Base-by-base conservation (phyloP, 2,113 vertebrate species). In the Lichenostomus cassidix region DNA sequence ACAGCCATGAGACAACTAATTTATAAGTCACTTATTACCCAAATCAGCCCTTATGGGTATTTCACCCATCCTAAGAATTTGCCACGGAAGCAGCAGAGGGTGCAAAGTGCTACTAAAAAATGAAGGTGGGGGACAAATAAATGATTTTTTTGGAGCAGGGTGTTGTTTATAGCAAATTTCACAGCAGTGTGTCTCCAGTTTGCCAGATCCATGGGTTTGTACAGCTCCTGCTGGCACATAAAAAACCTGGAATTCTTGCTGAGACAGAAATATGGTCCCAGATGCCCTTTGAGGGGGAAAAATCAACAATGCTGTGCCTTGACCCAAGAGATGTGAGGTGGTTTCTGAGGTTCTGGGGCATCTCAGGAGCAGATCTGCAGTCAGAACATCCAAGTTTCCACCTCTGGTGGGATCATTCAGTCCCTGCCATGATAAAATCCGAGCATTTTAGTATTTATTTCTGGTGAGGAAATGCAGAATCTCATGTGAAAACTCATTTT, bases 41-140 rank as follows among this genome's bases (percentile, higher is more conserved):
- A 69, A 37, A 67, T 25, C 22, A 53, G 25, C 70, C 1, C 1
- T 42, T 42, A 10, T 2, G 6, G 60, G 24, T 69, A 11, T 52
- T 69, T 59, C 49, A 60, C 23, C 35, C 44, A 7, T 25, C 24
- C 53, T 4, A 41, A 59, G 60, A 46, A 63, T 58, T 76, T 33
- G 28, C 68, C 14, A 2, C 2, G 1, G 5, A 53, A 81, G 64
- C 47, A 70, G 17, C 15, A 25, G 55, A 27, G 29, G 47, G 71
- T 35, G 29, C 74, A 88, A 92, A 73, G 50, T 49, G 58, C 67
- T 50, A 7, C 25, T 11, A 50, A 27, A 44, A 29, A 82, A 75
- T 2, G 0, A 75, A 71, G n/a, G 24, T 5, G 10, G 0, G 0
- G 13, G 41, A n/a, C 64, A 23, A 52, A 29, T 35, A 62, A 39